Evolutionary conservation across 2,888 invertebrate genomes (phyloP), one percentile per base, ranked within the genome.

Genomic region (Polyommatus icarus): DNA sequence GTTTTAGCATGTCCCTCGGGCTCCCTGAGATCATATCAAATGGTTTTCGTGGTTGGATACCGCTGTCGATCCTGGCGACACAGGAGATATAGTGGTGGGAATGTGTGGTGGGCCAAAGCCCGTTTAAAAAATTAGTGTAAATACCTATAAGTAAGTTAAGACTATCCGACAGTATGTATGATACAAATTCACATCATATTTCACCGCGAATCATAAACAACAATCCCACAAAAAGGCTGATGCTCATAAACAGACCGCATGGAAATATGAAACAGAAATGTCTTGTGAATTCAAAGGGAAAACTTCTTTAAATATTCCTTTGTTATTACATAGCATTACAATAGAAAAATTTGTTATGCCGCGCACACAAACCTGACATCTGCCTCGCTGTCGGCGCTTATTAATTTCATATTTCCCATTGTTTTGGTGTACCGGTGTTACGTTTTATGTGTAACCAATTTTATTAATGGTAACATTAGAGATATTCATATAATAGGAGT

Each of bases 201-300:
- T 59, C 8, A 59, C 8, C n/a, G 20, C 3, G 8, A 59, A 20
- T 10, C 59, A 59, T 8, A 59, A 59, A 59, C 15, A 15, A 54
- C 54, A 15, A 18, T 54, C 18, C 59, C 59, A 20, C 59, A 20
- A n/a, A 59, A 59, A 20, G 46, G 59, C 54, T 59, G 59, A 59
- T 8, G 59, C 46, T 46, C 46, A 20, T 20, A 20, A 59, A 59
- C 20, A 59, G 59, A 59, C 20, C 59, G 20, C 20, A 59, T 59
- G 7, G 59, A 59, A 59, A 59, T 59, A 59, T 59, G 59, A 59
- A 59, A 59, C 59, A 71, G 32, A 40, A 40, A 72, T 40, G 46
- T 46, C 73, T 72, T 20, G 73, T 50, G 24, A 73, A 50, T 73
- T 73, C 73, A 73, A 73, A 73, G 73, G 72, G 73, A 73, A 73